Conservation (phyloP, 35 echinoderm and acorn worm species). For the Patiria miniata region DNA sequence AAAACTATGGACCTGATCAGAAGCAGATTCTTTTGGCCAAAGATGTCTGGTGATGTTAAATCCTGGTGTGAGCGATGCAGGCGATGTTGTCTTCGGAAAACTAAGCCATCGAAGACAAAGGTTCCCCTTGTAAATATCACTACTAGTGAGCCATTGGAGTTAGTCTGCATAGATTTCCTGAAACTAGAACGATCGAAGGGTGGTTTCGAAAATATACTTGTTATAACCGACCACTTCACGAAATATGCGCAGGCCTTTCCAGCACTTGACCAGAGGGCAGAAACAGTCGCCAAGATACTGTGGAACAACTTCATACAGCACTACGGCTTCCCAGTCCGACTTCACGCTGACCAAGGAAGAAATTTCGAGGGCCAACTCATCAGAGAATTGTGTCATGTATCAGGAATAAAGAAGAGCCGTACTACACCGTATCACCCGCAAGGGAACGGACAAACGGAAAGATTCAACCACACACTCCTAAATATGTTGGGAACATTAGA, state of each 20-base stretch:
- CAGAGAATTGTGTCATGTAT: slow-evolving; percentile 39
- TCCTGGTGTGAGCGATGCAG: background rate
- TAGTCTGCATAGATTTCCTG: slow-evolving; percentile 30
- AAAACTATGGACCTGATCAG: slow-evolving; percentile 14
- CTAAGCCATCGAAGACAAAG: background rate
- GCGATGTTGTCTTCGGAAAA: background rate
- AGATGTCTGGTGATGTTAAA: background rate
- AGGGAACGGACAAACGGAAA: slow-evolving; percentile 49
- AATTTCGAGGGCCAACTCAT: slow-evolving; percentile 57
- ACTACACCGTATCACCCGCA: slow-evolving; percentile 71
- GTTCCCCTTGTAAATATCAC: background rate
- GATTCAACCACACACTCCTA: background rate
- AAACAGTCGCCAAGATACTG: slow-evolving; percentile 54
- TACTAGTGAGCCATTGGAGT: slow-evolving; percentile 10
- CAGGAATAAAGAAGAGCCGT: slow-evolving; percentile 37
- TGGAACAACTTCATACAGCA: slow-evolving; percentile 60
- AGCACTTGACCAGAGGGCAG: slow-evolving; percentile 49
- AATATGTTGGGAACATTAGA: slow-evolving; percentile 2
- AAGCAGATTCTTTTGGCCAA: slow-evolving; percentile 17
- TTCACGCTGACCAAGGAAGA: slow-evolving; percentile 65
- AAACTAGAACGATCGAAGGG: slow-evolving; percentile 23
- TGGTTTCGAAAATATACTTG: background rate
- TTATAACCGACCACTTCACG: slow-evolving; percentile 10
- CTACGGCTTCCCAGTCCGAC: slow-evolving; percentile 34
- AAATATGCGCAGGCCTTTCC: slow-evolving; percentile 45